Percentiles rank a stretch among this genome's conserved stretches.
phyloP scores from a whole-genome alignment of 2,797 vertebrate species.

The Alauda arvensis region DNA sequence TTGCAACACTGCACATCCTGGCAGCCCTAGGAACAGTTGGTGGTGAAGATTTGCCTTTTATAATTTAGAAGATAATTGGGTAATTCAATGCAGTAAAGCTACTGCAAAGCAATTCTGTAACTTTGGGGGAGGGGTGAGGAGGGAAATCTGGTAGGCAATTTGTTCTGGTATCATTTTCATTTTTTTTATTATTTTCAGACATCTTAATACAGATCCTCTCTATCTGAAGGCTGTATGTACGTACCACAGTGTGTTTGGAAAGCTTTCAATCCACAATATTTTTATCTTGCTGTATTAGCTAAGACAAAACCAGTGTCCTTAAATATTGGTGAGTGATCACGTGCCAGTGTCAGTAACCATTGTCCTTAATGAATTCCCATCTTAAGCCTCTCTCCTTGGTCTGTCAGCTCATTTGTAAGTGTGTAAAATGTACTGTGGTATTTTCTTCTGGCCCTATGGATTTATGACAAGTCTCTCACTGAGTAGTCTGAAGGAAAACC shows the following conservation, averaged over 20 bases:
- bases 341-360: background rate
- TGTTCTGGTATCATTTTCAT: constrained; percentile 35
- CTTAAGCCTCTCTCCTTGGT: background rate
- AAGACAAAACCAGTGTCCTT: background rate
- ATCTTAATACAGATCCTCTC: background rate
- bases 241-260: background rate
- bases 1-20: constrained; percentile 70
- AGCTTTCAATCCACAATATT: background rate
- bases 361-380: background rate
- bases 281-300: background rate
- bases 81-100: constrained; percentile 67
- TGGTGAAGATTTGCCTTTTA: constrained; percentile 74
- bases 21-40: constrained; percentile 72
- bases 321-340: background rate
- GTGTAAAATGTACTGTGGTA: background rate
- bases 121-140: constrained; percentile 13
- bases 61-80: constrained; percentile 80
- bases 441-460: constrained; percentile 3
- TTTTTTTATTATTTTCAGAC: background rate
- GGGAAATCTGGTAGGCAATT: constrained; percentile 35
- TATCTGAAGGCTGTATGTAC: background rate
- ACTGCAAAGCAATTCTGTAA: constrained; percentile 55
- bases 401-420: background rate
- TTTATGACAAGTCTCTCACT: constrained; percentile 5
- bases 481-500: background rate